Evolutionary conservation across 2,888 invertebrate species (phyloP).

Genomic region (Allolobophora icterica): DNA sequence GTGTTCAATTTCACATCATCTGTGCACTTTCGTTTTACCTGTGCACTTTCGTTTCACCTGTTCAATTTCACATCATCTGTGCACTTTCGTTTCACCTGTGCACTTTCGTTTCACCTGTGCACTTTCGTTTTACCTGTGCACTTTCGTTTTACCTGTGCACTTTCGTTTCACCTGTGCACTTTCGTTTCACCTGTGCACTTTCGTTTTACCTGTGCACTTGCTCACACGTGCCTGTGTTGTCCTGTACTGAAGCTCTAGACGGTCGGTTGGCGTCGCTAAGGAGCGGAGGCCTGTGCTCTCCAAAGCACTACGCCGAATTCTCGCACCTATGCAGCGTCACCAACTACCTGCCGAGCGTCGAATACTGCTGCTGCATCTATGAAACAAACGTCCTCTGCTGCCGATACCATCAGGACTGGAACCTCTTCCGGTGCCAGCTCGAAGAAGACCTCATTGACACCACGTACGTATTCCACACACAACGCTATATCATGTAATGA

Average conservation of each 20-base stretch:
- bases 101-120: too few relatives aligned
- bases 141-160: too few relatives aligned
- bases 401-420: constrained; percentile 43
- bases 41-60: too few relatives aligned
- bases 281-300: constrained; percentile 31
- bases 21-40: too few relatives aligned
- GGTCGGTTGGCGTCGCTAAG: neutral
- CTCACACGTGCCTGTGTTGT: neutral
- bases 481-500: neutral
- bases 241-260: neutral
- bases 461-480: neutral
- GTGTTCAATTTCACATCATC: too few relatives aligned
- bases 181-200: too few relatives aligned
- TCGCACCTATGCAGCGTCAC: constrained; percentile 39
- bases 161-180: too few relatives aligned
- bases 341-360: constrained; percentile 41
- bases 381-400: constrained; percentile 33
- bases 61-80: too few relatives aligned
- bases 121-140: too few relatives aligned
- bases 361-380: constrained; percentile 40
- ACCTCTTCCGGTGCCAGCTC: constrained; percentile 37
- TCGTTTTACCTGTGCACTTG: neutral
- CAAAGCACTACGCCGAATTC: constrained; percentile 37
- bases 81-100: too few relatives aligned
- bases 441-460: constrained; percentile 34